Evolutionary conservation across 2,888 invertebrate species (phyloP), one percentile per base, ranked within the genome.

Genomic region (Watsonalla cultraria): DNA sequence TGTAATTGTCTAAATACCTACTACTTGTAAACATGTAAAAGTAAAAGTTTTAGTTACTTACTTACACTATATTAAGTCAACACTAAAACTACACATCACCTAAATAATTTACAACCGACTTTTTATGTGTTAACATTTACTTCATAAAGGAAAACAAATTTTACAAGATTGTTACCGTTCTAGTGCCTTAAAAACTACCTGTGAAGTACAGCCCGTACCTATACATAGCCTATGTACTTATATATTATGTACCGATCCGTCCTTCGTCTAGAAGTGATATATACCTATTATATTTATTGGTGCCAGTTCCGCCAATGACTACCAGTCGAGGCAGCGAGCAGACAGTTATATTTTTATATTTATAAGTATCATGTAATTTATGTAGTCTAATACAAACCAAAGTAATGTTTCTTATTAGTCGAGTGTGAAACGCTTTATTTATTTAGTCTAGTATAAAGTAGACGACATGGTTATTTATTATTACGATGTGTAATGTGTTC

Each of bases 391-490:
- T 78, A 71, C 69, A 85, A 87, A 90, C 89, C 89, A 90, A 90
- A 90, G 90, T 85, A 75, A 84, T 83, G 83, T 87, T 82, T 87
- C 83, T 82, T 80, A 75, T 80, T 84, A 90, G 85, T 86, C 83
- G 82, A 87, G 87, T 86, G 87, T 89, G 72, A 87, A 88, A 89
- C 90, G 89, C 87, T 90, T 87, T 87, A 87, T 89, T 86, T 85
- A 86, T 86, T 77, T 77, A 80, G 65, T 64, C 60, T 76, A 73
- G 58, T 54, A 55, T 60, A 52, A 58, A 59, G 56, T 58, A 62
- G 48, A 56, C 59, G 52, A 54, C 55, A 59, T 61, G 64, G 60
- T 64, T 59, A 63, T 63, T 60, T 62, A 61, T 49, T 39, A 48
- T 46, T 54, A 45, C 47, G 35, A 48, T 14, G 13, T 13, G 35